These are phyloP conservation scores for Bolinopsis microptera DNA, from an alignment of 37 sponge, comb jelly and placozoan genomes.

Conservation along the genomic window DNA sequence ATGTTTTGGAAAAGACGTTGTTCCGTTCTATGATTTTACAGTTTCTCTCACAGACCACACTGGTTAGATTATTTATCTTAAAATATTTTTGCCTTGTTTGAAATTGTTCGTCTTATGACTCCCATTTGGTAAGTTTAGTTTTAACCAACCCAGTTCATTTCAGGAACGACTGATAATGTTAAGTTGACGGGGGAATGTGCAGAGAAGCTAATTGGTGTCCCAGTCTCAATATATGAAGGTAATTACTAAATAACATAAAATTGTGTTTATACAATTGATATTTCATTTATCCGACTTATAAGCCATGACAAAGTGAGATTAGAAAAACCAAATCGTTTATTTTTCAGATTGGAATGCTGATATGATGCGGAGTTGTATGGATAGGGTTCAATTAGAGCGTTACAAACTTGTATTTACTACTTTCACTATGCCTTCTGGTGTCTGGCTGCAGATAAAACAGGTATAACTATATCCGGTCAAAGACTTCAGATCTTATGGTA, in stretches of 20 bases:
- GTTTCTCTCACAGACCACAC: constrained; percentile 31
- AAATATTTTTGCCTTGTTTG: too few relatives aligned
- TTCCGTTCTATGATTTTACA: constrained; percentile 23
- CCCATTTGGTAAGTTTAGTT: background rate
- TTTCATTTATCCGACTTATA: background rate
- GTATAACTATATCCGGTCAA: background rate
- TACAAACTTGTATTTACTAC: constrained; percentile 28
- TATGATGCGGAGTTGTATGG: background rate
- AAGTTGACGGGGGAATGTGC: constrained; percentile 52
- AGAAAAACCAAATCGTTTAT: background rate
- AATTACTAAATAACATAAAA: background rate
- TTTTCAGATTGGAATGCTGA: background rate
- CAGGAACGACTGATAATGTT: constrained; percentile 34
- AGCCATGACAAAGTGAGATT: too few relatives aligned
- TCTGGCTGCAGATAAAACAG: constrained; percentile 57
- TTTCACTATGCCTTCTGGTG: constrained; percentile 24
- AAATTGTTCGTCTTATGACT: too few relatives aligned
- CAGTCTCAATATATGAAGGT: constrained; percentile 60
- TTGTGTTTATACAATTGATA: background rate
- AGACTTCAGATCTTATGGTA: background rate
- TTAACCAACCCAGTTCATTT: too few relatives aligned
- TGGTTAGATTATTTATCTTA: constrained; percentile 17
- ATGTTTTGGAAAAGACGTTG: constrained; percentile 59
- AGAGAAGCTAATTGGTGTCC: constrained; percentile 45
- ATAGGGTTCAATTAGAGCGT: constrained; percentile 20